Evolutionary conservation across 2,797 vertebrate species (phyloP).

Genomic region (Brachyrhaphis roseni): DNA sequence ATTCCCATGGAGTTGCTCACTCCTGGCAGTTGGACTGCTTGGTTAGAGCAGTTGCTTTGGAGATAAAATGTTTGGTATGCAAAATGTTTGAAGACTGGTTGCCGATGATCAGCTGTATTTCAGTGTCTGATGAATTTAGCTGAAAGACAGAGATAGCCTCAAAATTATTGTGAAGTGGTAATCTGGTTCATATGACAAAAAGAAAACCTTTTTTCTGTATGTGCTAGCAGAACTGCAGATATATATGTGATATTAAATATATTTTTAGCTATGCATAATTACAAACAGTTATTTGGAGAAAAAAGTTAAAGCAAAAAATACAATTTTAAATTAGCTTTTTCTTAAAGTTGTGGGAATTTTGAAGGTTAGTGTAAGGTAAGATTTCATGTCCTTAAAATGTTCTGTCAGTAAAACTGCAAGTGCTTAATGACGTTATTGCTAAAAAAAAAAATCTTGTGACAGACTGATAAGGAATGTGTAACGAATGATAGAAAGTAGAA

Average conservation of each 20-base stretch:
- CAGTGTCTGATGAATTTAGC: slow-evolving; percentile 36
- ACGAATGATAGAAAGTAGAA: slow-evolving; percentile 8
- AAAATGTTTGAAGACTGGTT: slow-evolving; percentile 43
- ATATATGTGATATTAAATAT: not conserved
- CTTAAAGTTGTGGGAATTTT: not conserved
- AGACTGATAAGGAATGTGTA: not conserved
- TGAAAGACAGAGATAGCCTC: not conserved
- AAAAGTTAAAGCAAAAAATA: not conserved
- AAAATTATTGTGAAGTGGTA: not conserved
- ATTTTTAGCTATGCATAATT: not conserved
- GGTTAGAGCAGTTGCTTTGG: slow-evolving; percentile 48
- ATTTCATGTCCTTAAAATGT: not conserved
- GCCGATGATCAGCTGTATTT: slow-evolving; percentile 47
- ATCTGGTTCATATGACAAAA: slow-evolving; percentile 7
- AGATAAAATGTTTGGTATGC: slow-evolving; percentile 48
- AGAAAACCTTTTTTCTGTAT: not conserved
- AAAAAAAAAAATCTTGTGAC: not conserved
- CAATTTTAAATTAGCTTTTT: not conserved
- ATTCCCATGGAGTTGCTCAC: not conserved
- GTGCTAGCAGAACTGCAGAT: slow-evolving; percentile 7
- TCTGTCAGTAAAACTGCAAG: not conserved
- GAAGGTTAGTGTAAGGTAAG: too few relatives aligned
- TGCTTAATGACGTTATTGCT: not conserved
- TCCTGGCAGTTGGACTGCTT: slow-evolving; percentile 34
- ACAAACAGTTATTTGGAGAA: not conserved